Evolutionary conservation across 1,140 invertebrate species (phyloP), one percentile per base, ranked within the genome.

Genomic region (Latrodectus geometricus): DNA sequence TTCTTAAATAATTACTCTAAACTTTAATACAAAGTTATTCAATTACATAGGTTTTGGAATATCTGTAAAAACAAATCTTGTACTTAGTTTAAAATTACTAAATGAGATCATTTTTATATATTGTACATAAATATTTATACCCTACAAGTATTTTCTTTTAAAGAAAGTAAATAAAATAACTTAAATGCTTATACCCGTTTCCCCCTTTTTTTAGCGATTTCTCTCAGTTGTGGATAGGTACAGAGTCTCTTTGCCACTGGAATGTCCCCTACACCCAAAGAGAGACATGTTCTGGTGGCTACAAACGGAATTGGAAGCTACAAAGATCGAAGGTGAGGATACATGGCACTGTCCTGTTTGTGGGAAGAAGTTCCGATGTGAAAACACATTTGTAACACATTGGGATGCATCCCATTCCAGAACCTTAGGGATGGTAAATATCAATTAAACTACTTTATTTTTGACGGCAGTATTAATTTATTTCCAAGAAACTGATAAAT

Each of bases 321-420:
- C 97, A 91, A 87, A 89, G 54, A 88, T 90, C 49, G 90, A 91
- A 79, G 86, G 88, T n/a, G 83, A 89, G 66, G 90, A 90, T 68
- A 82, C 96, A 90, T 98, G 96, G 96, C 95, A 95, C 0, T 98
- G 97, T 90, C 94, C 95, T 61, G 94, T 96, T 85, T 98, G 97
- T 92, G 97, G 97, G 79, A 97, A 98, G 92, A 95, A 95, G 54
- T 98, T 98, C 91, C 95, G 96, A 90, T 95, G 96, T 89, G 96
- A 98, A 90, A 94, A 95, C 91, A 95, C 95, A 91, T 92, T 98
- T 87, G 97, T 97, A 91, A 92, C 94, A 84, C 97, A 98, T 91
- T 97, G 98, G 92, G 96, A 97, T 92, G 95, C 95, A 91, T 94
- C 95, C 89, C 97, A 98, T 92, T 94, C 91, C 94, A 94, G 90